These are phyloP conservation scores for Drosophila macrospina DNA, from an alignment of 2,888 invertebrate genomes.

Conservation along the genomic window DNA sequence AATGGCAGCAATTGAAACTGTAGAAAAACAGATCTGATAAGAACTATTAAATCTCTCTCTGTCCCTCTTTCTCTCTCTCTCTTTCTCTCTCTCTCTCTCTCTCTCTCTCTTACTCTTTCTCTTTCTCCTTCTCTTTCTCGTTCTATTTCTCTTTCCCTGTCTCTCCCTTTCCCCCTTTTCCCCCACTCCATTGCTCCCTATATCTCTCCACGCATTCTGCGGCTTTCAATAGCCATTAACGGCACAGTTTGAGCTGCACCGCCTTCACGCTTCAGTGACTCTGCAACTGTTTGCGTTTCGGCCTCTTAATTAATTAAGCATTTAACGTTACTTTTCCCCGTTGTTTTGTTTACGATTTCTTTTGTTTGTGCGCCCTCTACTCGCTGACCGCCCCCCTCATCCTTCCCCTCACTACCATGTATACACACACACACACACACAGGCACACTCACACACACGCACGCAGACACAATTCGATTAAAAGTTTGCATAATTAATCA, in stretches of 20 bases:
- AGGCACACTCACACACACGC: slow-evolving; percentile 1
- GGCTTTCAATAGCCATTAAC: slow-evolving; percentile 4
- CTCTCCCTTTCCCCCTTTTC: neutral
- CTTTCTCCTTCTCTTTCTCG: neutral
- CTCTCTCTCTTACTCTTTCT: neutral
- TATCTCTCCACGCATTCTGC: neutral
- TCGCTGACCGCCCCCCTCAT: neutral
- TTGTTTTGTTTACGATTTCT: slow-evolving; percentile 18
- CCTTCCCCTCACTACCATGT: no score
- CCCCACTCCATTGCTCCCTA: neutral
- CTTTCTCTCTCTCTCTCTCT: neutral
- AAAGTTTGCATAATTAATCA: slow-evolving; percentile 72
- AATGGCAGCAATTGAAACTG: slow-evolving; percentile 1
- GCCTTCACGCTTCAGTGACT: slow-evolving; percentile 24
- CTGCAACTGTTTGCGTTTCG: slow-evolving; percentile 36
- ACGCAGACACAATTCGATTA: slow-evolving; percentile 51
- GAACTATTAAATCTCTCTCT: neutral
- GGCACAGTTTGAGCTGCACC: slow-evolving; percentile 35
- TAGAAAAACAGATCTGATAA: neutral
- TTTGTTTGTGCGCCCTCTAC: neutral
- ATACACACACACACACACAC: no score
- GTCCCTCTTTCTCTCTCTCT: neutral
- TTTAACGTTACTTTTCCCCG: slow-evolving; percentile 31
- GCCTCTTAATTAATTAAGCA: slow-evolving; percentile 42
- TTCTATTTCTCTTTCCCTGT: neutral